Evolutionary conservation across 2,888 invertebrate genomes (phyloP).

Genomic region (Loripinus fragilis): DNA sequence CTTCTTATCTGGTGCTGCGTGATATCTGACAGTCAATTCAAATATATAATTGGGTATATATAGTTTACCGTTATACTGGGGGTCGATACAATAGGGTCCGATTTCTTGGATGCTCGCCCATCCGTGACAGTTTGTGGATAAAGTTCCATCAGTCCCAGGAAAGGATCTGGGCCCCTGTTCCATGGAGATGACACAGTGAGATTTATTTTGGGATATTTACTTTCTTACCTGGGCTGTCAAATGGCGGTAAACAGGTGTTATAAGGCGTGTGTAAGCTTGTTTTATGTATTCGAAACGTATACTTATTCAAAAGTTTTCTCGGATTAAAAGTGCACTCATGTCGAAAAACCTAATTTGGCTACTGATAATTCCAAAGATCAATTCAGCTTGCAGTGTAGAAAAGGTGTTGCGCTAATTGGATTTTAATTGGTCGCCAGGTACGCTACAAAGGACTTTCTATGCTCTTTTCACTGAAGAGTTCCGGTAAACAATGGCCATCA

Average conservation of each 20-base stretch:
- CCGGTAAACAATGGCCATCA: background rate
- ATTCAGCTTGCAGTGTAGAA: background rate
- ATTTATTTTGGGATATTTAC: conserved; percentile 1
- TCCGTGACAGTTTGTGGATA: conserved; percentile 22
- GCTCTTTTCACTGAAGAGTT: conserved; percentile 44
- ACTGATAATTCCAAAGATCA: background rate
- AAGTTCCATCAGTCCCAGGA: background rate
- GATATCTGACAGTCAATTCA: background rate
- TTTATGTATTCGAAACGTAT: background rate
- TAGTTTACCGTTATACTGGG: conserved; percentile 6
- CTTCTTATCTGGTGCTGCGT: too few species aligned
- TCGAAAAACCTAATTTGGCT: background rate
- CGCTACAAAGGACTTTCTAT: conserved; percentile 38
- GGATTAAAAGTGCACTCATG: too few species aligned
- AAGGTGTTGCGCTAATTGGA: background rate
- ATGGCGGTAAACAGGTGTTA: conserved; percentile 1
- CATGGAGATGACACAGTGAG: background rate
- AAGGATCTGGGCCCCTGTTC: background rate
- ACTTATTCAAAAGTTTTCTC: too few species aligned
- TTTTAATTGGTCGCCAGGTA: conserved; percentile 48
- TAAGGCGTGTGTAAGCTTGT: conserved; percentile 15
- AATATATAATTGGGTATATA: background rate
- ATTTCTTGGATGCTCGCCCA: conserved; percentile 46
- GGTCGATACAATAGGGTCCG: conserved; percentile 39
- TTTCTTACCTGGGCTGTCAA: background rate